These are phyloP conservation scores for Tetranychus piercei DNA, from an alignment of 2,888 invertebrate genomes.

Conservation along the genomic window DNA sequence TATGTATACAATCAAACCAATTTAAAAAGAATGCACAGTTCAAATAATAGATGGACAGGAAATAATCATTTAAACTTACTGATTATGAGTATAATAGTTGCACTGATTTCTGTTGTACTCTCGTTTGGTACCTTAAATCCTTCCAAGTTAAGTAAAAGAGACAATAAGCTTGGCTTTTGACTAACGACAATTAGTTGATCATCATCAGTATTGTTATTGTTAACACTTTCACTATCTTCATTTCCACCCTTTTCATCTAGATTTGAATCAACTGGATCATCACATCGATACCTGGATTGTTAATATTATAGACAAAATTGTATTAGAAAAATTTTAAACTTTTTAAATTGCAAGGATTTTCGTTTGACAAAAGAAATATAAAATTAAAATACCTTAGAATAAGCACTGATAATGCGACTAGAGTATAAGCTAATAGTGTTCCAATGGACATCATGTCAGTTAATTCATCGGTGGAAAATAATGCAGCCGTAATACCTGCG, in stretches of 20 bases:
- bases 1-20: no score
- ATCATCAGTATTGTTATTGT: background rate
- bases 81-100: background rate
- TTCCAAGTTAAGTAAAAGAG: background rate
- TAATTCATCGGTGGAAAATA: constrained; percentile 33
- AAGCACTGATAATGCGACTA: constrained; percentile 36
- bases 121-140: background rate
- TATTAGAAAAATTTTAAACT: no score
- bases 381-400: constrained; percentile 29
- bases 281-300: background rate
- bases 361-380: background rate
- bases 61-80: background rate
- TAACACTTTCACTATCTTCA: no score
- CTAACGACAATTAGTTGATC: background rate
- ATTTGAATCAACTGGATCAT: background rate
- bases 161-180: background rate
- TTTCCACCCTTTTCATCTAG: background rate
- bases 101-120: background rate
- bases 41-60: no score
- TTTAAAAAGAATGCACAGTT: no score
- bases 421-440: constrained; percentile 35
- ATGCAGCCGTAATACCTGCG: constrained; percentile 34
- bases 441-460: constrained; percentile 39
- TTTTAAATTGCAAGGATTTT: no score
- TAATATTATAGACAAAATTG: no score